A percentile compares a stretch with the other conserved stretches of the same genome.
Conservation (phyloP, 2,797 vertebrate genomes). For the Meriones psammophilus region DNA sequence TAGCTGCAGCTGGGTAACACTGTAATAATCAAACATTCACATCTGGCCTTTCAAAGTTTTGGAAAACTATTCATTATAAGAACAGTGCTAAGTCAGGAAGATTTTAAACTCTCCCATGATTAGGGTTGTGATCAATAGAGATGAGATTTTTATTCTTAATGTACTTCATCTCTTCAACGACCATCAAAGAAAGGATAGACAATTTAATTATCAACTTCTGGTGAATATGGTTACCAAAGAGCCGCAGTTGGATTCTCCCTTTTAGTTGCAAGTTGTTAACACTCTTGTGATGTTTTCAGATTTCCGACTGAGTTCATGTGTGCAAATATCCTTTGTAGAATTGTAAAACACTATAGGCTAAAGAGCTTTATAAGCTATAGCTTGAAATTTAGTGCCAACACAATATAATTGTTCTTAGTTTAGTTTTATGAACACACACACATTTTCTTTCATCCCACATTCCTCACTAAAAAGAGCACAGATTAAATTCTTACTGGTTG, state of each 20-base stretch:
- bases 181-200: neutral
- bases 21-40: neutral
- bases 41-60: neutral
- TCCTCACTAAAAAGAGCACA: neutral
- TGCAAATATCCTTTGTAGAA: neutral
- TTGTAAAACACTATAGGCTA: neutral
- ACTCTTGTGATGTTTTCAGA: neutral
- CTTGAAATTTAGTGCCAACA: neutral
- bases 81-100: neutral
- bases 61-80: neutral
- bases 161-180: neutral
- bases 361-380: neutral
- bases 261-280: conserved; percentile 27
- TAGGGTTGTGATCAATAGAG: conserved; percentile 25
- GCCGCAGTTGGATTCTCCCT: neutral
- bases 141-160: neutral
- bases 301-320: neutral
- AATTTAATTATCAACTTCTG: neutral
- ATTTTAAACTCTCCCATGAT: conserved; percentile 29
- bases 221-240: neutral
- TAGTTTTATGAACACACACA: neutral
- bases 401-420: neutral
- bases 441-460: neutral
- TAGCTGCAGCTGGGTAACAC: neutral
- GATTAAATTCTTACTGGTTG: neutral